Evolutionary conservation across 2,888 invertebrate species (phyloP), one percentile per base, ranked within the genome.

Genomic region (Fragum sueziense): DNA sequence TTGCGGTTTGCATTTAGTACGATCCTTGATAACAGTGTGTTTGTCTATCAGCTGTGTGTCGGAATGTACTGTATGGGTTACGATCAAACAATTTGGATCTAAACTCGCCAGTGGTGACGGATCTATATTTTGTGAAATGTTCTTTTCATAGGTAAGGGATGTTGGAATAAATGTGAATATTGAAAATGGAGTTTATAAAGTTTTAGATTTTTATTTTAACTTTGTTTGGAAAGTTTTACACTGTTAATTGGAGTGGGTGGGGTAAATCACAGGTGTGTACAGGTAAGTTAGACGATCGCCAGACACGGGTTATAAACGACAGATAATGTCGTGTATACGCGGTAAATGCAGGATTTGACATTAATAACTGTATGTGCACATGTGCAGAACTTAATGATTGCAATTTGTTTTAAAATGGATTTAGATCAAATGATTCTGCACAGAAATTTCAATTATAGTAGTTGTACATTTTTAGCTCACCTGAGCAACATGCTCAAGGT

Each of bases 261-360:
- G 65, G 65, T 65, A 65, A 34, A 65, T 65, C 41, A 65, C 65
- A 65, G 65, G 65, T 34, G 65, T n/a, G 14, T 34, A 37, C 65
- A 65, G 65, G 41, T 37, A 61, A 61, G 61, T 61, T 61, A 17
- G 27, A 27, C 25, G 57, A 47, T 47, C 47, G 47, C 47, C 14
- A 47, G 47, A 47, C 47, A 47, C 2, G 47, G 47, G n/a, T n/a
- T 20, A 14, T 47, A 47, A 9, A 14, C 17, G 47, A 47, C 4
- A 47, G 47, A 47, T 9, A 47, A 47, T n/a, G 17, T 4, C 17
- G n/a, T 47, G 14, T 3, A 47, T 47, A n/a, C 47, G 47, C n/a
- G 17, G 14, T 47, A 47, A 14, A 47, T 47, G 17, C 47, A 47
- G 17, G 47, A 14, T 14, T 20, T n/a, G 47, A 47, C n/a, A 4